These are phyloP conservation scores for Zaprionus camerounensis DNA, from an alignment of 1,140 invertebrate species.

Conservation along the genomic window DNA sequence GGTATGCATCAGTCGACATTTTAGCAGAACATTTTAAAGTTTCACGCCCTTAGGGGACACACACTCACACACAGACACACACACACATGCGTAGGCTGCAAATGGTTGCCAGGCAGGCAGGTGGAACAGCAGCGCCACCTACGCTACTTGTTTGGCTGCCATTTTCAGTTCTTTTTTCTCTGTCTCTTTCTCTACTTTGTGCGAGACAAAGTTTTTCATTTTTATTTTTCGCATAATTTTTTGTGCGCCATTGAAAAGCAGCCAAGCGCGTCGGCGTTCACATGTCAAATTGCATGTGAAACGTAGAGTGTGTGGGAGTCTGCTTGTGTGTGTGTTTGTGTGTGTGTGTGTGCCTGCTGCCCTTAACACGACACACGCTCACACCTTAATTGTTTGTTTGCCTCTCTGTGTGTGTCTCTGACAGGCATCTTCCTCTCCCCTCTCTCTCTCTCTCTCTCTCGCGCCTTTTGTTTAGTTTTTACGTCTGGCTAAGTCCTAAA, in stretches of 20 bases:
- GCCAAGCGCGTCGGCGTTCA: slow-evolving; percentile 47
- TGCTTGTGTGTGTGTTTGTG: slow-evolving; percentile 36
- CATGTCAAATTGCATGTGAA: slow-evolving; percentile 47
- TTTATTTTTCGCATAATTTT: slow-evolving; percentile 75
- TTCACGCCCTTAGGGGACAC: background rate
- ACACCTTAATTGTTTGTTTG: slow-evolving; percentile 77
- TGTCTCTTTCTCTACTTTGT: slow-evolving; percentile 28
- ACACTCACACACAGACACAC: background rate
- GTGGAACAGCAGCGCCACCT: background rate
- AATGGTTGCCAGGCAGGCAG: background rate
- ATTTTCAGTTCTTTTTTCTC: slow-evolving; percentile 8
- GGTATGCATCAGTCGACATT: background rate
- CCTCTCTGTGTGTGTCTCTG: slow-evolving; percentile 33
- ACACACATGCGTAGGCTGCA: background rate
- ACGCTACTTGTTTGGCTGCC: background rate
- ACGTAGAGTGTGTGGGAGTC: slow-evolving; percentile 37
- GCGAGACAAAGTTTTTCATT: slow-evolving; percentile 43
- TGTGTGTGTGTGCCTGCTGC: slow-evolving; percentile 36
- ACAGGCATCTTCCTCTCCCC: slow-evolving; percentile 3
- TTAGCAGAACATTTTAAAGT: background rate
- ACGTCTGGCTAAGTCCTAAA: slow-evolving; percentile 76
- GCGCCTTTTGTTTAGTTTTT: slow-evolving; percentile 77
- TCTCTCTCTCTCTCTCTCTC: slow-evolving; percentile 23
- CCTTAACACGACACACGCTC: slow-evolving; percentile 35
- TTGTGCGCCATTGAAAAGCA: slow-evolving; percentile 67